These are phyloP conservation scores for Poecilobothrus nobilitatus DNA, from an alignment of 2,888 invertebrate species.

Conservation along the genomic window DNA sequence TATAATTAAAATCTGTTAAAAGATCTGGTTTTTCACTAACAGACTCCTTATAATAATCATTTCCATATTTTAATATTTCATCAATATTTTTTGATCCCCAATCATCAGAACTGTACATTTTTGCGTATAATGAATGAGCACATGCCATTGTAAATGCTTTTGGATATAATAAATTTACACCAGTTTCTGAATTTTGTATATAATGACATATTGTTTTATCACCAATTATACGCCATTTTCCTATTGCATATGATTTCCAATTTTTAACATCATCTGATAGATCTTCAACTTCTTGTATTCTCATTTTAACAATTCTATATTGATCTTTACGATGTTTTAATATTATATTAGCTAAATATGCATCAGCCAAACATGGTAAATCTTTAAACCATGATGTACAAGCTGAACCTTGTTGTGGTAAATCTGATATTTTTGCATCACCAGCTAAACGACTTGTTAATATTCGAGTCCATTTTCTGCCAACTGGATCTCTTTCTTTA, in stretches of 20 bases:
- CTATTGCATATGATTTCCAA: constrained; percentile 30
- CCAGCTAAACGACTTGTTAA: constrained; percentile 18
- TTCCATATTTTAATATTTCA: constrained; percentile 19
- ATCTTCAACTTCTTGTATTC: constrained; percentile 34
- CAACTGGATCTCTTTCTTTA: constrained; percentile 37
- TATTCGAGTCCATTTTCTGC: constrained; percentile 25
- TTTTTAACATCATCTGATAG: constrained; percentile 37
- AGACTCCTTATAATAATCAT: constrained; percentile 5
- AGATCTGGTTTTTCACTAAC: neutral
- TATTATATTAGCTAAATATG: constrained; percentile 40
- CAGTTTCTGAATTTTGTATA: constrained; percentile 17
- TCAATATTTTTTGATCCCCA: constrained; percentile 22
- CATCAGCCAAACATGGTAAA: constrained; percentile 35
- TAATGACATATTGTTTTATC: constrained; percentile 29
- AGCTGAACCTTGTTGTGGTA: constrained; percentile 31
- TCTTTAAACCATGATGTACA: constrained; percentile 40
- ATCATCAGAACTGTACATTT: constrained; percentile 14
- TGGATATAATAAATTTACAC: neutral
- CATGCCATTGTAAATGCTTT: constrained; percentile 22
- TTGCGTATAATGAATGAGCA: constrained; percentile 17
- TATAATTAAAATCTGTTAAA: neutral
- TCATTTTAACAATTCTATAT: constrained; percentile 37
- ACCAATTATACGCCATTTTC: constrained; percentile 42
- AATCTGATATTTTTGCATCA: constrained; percentile 10
- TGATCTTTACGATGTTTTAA: constrained; percentile 29